These are phyloP conservation scores for Diachasmimorpha longicaudata DNA, from an alignment of 1,140 invertebrate species.

Conservation along the genomic window DNA sequence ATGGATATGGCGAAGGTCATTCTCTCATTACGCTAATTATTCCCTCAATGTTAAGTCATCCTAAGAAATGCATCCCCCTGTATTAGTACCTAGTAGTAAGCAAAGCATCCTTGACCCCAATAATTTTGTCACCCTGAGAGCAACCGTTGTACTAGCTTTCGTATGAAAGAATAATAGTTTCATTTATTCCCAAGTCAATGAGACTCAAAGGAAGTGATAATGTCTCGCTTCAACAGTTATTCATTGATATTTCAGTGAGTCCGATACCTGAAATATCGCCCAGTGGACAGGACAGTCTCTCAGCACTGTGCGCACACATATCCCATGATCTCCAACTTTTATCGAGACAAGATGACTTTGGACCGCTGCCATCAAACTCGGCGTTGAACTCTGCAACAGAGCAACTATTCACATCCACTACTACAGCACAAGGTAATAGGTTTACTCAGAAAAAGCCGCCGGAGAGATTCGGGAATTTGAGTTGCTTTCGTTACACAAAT, in stretches of 20 bases:
- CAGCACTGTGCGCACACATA: slow-evolving; percentile 87
- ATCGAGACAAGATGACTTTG: slow-evolving; percentile 70
- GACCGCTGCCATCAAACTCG: slow-evolving; percentile 57
- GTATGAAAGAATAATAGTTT: no score
- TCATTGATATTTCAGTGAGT: slow-evolving; percentile 66
- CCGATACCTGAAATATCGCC: slow-evolving; percentile 84
- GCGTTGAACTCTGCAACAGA: slow-evolving; percentile 46
- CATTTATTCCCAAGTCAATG: no score
- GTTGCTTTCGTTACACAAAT: no score
- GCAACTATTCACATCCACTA: slow-evolving; percentile 44
- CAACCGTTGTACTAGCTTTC: neutral
- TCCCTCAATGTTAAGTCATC: slow-evolving; percentile 31
- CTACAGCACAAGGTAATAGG: slow-evolving; percentile 43
- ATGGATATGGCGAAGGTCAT: slow-evolving; percentile 62
- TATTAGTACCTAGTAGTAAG: neutral
- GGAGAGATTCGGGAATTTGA: no score
- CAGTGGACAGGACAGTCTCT: slow-evolving; percentile 75
- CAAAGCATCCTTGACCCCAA: neutral
- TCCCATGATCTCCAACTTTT: slow-evolving; percentile 82
- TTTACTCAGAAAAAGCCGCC: neutral
- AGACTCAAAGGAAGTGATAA: no score
- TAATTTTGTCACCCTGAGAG: neutral
- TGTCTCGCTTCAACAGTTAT: neutral
- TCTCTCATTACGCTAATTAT: slow-evolving; percentile 43
- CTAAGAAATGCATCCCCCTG: neutral